Conservation (phyloP, 2,797 vertebrate genomes). For the Rhinophrynus dorsalis region DNA sequence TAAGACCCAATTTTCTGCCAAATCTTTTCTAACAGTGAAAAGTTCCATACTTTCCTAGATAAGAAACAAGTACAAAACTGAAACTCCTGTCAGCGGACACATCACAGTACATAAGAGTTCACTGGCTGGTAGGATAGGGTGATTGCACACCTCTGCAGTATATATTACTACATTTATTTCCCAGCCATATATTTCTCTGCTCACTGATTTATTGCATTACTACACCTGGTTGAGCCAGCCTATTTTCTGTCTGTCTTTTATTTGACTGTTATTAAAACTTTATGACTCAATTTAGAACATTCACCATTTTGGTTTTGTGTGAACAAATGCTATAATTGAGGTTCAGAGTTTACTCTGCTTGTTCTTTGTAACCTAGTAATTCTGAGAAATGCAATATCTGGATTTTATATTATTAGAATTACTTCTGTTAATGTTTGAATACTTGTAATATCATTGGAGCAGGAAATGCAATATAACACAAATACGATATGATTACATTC, state of each 20-base stretch:
- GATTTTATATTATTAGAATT: background rate
- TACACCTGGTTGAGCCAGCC: background rate
- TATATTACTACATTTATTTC: too few species aligned
- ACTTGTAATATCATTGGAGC: slow-evolving; percentile 12
- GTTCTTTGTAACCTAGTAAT: too few species aligned
- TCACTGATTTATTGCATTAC: background rate
- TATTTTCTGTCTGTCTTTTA: background rate
- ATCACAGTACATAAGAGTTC: background rate
- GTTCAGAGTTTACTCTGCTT: too few species aligned
- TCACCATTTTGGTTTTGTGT: too few species aligned
- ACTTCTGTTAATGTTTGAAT: slow-evolving; percentile 28
- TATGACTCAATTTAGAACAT: too few species aligned
- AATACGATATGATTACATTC: slow-evolving; percentile 17
- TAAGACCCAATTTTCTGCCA: too few species aligned
- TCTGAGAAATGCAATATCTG: too few species aligned
- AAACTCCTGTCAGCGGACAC: background rate
- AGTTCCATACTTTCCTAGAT: too few species aligned
- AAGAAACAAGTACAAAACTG: too few species aligned
- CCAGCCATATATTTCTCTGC: background rate
- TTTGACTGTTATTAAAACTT: too few species aligned
- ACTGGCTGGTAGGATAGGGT: background rate
- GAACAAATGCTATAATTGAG: too few species aligned
- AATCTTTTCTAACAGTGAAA: too few species aligned
- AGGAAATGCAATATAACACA: slow-evolving; percentile 18
- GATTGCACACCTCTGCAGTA: background rate